Evolutionary conservation across 2,113 vertebrate genomes (phyloP), one percentile per base, ranked within the genome.

Genomic region (Saguinus midas): DNA sequence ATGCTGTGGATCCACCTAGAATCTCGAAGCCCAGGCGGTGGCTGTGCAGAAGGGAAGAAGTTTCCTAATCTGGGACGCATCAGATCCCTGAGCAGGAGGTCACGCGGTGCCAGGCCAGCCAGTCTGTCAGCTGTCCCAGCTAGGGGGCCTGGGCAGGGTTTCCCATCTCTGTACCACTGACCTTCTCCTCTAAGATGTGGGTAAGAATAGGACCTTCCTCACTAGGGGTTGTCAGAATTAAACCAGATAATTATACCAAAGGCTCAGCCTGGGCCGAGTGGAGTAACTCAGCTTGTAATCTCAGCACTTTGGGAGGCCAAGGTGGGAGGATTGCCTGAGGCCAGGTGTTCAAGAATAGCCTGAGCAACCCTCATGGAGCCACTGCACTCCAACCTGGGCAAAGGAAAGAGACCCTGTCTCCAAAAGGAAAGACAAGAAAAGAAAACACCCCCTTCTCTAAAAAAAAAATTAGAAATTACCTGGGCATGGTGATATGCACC

Each of bases 41-140:
- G 14, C 66, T 1, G 1, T 32, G 45, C 3, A 23, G 8, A 4
- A 0, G 1, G 16, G 43, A 1, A 7, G 10, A 14, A 12, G 20
- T 29, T 8, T 43, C 83, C 48, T n/a, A 6, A 2, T 7, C 23
- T 27, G 14, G 23, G 43, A 48, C 29, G 16, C 17, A 45, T n/a
- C 29, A 2, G 50, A 61, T 68, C 58, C 76, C 6, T 0, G 25
- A 76, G 88, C 68, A 70, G 3, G 43, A 23, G n/a, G 32, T 20
- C n/a, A 9, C 70, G 11, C 79, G 6, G 16, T 70, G 43, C 29
- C 10, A 23, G 3, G 16, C 0, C 0, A 27, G 23, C 29, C 48
- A 0, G 23, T 23, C 20, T 0, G 61, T 48, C 21, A 3, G 43
- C 25, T 4, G 0, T 48, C 10, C 0, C 58, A 6, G 35, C 21